Evolutionary conservation across 2,797 vertebrate genomes (phyloP), one percentile per base, ranked within the genome.

Genomic region (Lagocephalus sceleratus): DNA sequence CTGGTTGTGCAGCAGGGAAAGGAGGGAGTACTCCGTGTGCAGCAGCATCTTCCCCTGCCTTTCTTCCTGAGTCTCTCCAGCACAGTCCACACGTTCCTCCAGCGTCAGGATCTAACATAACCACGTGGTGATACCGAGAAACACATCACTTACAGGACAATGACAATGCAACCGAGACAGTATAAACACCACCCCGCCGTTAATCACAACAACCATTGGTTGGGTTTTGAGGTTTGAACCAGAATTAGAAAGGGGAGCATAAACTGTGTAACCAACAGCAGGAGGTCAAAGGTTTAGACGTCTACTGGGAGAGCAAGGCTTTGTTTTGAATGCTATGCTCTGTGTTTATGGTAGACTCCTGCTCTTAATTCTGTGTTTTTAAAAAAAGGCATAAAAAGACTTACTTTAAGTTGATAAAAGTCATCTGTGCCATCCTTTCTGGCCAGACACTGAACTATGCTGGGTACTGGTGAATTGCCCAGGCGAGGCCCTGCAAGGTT

Each of bases 331-430:
- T 32, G 6, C 41, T 5, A 23, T 21, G 15, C 49, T 6, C 8
- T 21, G 20, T 45, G 10, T 45, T 22, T 22, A 10, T 44, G 17
- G 20, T 22, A 6, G 10, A 14, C 20, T 21, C 5, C 20, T 3
- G 10, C 50, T 54, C 35, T 40, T n/a, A n/a, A 42, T 29, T 0
- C 1, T 52, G 14, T 20, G 11, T 11, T 42, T 6, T 16, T 0
- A 10, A 5, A 6, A 48, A 47, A 2, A 35, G 11, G 26, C 7
- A 17, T 7, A 0, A 4, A 40, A 26, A 48, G 8, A 81, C 93
- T 94, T 83, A 98, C 97, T 93, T 99, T 99, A 51, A 99, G 91
- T 84, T 99, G 97, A 84, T 99, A 99, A 69, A 99, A 99, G 86
- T 99, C 97, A 75, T 99, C 97, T 0, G 95, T 99, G 81, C 97